Percentiles rank a stretch among this genome's conserved stretches.
Evolutionary conservation across 2,113 vertebrate genomes (phyloP).

Genomic region (Mungos mungo): DNA sequence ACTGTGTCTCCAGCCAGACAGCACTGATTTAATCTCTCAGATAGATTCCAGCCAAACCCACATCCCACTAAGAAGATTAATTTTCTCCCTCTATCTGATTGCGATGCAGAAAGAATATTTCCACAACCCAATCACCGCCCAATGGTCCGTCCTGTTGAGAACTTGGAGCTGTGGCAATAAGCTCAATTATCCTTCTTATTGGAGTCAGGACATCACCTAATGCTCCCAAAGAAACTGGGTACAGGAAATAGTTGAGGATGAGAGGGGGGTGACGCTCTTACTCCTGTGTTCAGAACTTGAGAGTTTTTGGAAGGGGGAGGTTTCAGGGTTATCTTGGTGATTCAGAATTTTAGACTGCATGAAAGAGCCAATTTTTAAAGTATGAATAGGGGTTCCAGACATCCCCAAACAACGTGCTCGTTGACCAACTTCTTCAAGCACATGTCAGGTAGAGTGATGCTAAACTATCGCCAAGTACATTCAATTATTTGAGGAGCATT

Average conservation of each 20-base stretch:
- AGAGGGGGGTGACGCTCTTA: background rate
- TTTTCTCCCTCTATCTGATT: constrained; percentile 55
- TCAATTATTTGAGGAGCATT: background rate
- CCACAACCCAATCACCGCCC: background rate
- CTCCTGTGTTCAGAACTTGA: background rate
- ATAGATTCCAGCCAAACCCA: background rate
- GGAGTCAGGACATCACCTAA: background rate
- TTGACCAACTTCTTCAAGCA: background rate
- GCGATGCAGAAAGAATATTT: constrained; percentile 57
- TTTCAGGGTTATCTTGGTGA: background rate
- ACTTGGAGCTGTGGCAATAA: background rate
- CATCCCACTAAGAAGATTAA: constrained; percentile 65
- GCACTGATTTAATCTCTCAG: constrained; percentile 49
- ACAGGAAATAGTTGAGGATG: background rate
- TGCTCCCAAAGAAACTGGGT: background rate
- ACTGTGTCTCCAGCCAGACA: constrained; percentile 24
- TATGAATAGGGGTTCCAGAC: background rate
- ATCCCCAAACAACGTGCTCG: background rate
- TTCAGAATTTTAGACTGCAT: background rate
- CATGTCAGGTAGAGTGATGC: background rate
- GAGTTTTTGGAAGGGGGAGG: background rate
- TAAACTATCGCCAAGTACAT: background rate
- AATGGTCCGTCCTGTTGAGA: background rate
- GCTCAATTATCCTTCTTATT: background rate
- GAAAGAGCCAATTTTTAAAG: background rate